phyloP scores from a whole-genome alignment of 2,888 invertebrate genomes.

The Schizotus pectinicornis region DNA sequence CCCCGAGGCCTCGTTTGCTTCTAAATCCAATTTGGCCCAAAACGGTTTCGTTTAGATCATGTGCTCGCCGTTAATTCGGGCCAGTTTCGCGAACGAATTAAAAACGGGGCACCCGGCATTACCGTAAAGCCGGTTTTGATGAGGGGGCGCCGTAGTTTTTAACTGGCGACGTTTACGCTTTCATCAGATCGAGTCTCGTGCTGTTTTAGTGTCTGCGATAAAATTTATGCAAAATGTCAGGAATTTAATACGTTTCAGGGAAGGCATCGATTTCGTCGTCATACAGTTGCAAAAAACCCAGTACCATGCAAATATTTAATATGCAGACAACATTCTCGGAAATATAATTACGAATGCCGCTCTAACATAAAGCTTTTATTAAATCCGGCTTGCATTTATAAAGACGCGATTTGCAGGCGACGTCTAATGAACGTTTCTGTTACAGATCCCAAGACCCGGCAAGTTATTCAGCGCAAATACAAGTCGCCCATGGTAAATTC shows the following conservation, averaged over 20 bases:
- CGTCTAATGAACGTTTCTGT: slow-evolving; percentile 47
- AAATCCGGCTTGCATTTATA: slow-evolving; percentile 7
- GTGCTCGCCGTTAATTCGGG: not conserved
- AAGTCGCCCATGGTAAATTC: slow-evolving; percentile 95
- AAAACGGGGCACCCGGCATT: too few relatives aligned
- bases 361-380: slow-evolving; percentile 8
- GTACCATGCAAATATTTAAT: slow-evolving; percentile 11
- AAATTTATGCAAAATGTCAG: not conserved
- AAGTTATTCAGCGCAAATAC: slow-evolving; percentile 95
- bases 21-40: slow-evolving; percentile 3
- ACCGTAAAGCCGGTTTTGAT: too few relatives aligned
- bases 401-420: slow-evolving; percentile 9
- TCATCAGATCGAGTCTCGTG: too few relatives aligned
- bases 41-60: not conserved
- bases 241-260: slow-evolving; percentile 10
- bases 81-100: too few relatives aligned
- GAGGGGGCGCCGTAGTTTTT: too few relatives aligned
- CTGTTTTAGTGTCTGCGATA: not conserved
- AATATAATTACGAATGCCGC: slow-evolving; percentile 19
- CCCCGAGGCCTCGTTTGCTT: not conserved
- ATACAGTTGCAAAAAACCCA: slow-evolving; percentile 1
- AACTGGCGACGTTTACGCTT: too few relatives aligned
- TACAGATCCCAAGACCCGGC: slow-evolving; percentile 96
- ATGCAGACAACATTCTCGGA: slow-evolving; percentile 20
- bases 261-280: slow-evolving; percentile 1